Conservation (phyloP, 2,113 vertebrate species). For the Leiothrix lutea region DNA sequence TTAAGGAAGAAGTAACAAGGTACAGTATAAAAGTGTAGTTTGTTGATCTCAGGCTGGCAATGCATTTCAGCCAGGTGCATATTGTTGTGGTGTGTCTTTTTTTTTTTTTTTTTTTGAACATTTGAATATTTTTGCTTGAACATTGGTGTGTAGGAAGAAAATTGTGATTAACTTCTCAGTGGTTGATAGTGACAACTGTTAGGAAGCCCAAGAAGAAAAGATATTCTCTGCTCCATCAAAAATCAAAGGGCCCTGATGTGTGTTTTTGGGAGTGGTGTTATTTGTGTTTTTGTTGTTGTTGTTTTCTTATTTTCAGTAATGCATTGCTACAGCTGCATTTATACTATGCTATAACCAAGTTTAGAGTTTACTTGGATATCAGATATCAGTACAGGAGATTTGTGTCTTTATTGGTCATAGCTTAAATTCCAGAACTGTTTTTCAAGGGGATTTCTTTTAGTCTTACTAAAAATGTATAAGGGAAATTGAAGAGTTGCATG, state of each 20-base stretch:
- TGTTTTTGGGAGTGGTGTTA: background rate
- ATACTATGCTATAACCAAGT: background rate
- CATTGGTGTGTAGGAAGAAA: background rate
- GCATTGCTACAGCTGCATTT: background rate
- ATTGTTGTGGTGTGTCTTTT: background rate
- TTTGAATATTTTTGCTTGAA: background rate
- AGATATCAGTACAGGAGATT: background rate
- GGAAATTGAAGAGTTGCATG: background rate
- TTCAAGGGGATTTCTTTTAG: background rate
- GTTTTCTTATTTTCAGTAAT: background rate
- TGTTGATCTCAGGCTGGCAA: background rate
- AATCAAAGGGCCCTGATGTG: background rate
- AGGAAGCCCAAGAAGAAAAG: background rate
- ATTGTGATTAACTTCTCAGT: background rate
- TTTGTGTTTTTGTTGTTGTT: no score
- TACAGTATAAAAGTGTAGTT: slow-evolving; percentile 44
- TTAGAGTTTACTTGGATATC: background rate
- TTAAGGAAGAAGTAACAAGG: slow-evolving; percentile 91
- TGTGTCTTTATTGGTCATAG: background rate
- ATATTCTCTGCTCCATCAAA: background rate
- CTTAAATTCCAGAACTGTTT: slow-evolving; percentile 5
- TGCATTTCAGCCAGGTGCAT: background rate
- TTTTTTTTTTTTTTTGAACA: background rate
- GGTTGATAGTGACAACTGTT: background rate
- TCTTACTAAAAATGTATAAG: background rate